Conservation (phyloP, 2,113 vertebrate genomes). For the Labeo rohita region DNA sequence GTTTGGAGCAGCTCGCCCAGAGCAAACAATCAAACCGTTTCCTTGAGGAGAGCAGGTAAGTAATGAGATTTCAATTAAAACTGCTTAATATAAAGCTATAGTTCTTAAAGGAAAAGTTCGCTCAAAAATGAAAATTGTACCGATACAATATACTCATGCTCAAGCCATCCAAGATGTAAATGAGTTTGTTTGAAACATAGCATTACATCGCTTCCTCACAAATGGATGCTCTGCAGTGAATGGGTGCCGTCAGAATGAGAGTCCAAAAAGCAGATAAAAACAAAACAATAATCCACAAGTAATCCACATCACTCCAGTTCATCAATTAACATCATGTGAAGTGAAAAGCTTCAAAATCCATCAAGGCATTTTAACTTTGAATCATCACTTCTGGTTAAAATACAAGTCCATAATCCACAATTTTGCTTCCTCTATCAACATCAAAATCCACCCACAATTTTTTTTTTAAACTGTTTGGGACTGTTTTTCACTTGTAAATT, state of each 20-base stretch:
- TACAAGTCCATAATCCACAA: no score
- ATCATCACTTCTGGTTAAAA: no score
- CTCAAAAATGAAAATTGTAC: background rate
- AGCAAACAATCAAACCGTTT: conserved; percentile 2
- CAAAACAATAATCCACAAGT: background rate
- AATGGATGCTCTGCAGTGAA: background rate
- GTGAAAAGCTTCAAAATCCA: background rate
- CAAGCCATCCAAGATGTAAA: background rate
- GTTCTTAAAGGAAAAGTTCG: background rate
- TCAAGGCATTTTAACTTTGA: no score
- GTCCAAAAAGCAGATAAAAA: background rate
- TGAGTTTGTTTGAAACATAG: background rate
- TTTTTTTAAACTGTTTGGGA: no score
- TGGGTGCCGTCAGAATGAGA: background rate
- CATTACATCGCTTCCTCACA: background rate
- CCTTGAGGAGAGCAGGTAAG: conserved; percentile 42
- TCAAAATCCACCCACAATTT: no score
- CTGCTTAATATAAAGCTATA: background rate
- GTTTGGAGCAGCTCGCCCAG: conserved; percentile 13
- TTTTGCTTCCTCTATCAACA: no score
- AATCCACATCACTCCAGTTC: background rate
- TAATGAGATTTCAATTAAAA: background rate
- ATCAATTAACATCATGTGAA: background rate
- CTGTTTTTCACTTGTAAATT: no score
- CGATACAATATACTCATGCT: background rate